Conservation (phyloP, 2,888 invertebrate genomes). For the Rugalucina vietnamica region DNA sequence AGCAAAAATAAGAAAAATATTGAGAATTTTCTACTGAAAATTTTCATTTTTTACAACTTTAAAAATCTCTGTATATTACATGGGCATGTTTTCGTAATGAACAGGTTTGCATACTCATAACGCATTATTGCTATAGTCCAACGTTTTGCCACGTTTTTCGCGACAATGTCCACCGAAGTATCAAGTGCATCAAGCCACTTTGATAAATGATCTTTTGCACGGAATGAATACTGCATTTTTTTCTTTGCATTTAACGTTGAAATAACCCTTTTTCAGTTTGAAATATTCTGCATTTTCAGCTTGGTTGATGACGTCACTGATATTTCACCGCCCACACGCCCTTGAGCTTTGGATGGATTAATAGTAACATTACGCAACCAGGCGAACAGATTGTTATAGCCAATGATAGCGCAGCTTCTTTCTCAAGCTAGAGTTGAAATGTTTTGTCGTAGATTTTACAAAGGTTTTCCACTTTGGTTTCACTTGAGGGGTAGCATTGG, state of each 20-base stretch:
- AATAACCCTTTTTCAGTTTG: slow-evolving; percentile 63
- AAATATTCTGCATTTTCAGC: slow-evolving; percentile 70
- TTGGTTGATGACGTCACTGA: slow-evolving; percentile 68
- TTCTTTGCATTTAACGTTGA: slow-evolving; percentile 63
- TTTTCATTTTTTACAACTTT: too few species aligned
- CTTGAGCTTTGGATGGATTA: slow-evolving; percentile 47
- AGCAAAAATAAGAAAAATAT: too few species aligned
- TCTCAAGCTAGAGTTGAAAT: too few species aligned
- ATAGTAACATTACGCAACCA: slow-evolving; percentile 56
- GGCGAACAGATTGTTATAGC: slow-evolving; percentile 57
- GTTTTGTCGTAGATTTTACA: not conserved
- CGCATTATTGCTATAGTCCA: slow-evolving; percentile 73
- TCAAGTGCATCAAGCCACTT: slow-evolving; percentile 50
- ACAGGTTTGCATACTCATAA: slow-evolving; percentile 80
- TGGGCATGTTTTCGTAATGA: too few species aligned
- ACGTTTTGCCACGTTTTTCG: not conserved
- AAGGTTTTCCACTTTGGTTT: not conserved
- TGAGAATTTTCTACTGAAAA: too few species aligned
- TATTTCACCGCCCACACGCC: slow-evolving; percentile 67
- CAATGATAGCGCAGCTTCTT: slow-evolving; percentile 52
- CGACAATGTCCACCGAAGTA: not conserved
- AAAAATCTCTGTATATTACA: too few species aligned
- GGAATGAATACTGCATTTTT: slow-evolving; percentile 43
- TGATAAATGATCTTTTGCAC: slow-evolving; percentile 55
- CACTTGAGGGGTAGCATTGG: not conserved